Conservation (phyloP, 2,797 vertebrate species). For the Rhincodon typus region DNA sequence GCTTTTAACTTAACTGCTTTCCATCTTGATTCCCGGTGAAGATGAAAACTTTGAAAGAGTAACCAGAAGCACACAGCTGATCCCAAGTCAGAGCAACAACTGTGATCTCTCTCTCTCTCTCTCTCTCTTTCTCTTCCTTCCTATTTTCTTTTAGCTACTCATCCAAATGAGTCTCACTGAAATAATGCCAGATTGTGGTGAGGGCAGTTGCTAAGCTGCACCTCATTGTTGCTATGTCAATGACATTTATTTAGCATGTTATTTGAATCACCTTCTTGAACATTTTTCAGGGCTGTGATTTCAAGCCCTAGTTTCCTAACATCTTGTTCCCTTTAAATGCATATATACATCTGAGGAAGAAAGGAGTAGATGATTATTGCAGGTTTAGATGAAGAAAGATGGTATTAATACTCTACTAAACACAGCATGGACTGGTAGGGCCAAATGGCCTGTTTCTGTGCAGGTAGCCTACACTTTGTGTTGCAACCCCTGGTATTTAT, state of each 20-base stretch:
- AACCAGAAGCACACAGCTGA: background rate
- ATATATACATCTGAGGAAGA: no score
- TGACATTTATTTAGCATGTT: background rate
- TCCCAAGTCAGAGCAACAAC: background rate
- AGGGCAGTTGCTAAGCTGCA: slow-evolving; percentile 5
- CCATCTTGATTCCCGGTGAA: background rate
- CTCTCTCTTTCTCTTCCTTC: background rate
- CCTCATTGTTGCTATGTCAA: background rate
- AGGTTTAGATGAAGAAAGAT: no score
- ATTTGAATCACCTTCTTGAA: background rate
- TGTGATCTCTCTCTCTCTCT: background rate
- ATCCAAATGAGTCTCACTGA: background rate
- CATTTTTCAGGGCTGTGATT: background rate
- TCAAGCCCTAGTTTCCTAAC: background rate
- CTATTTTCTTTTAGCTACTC: background rate
- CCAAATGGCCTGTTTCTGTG: background rate
- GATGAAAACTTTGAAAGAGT: background rate
- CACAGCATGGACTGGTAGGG: no score
- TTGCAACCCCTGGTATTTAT: background rate
- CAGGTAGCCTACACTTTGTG: background rate
- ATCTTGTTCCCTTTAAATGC: background rate
- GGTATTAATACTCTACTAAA: no score
- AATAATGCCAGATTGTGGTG: background rate
- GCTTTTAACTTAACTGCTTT: background rate
- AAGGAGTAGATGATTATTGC: no score